These are phyloP conservation scores for Atta colombica DNA, from an alignment of 1,140 invertebrate genomes.

Conservation along the genomic window DNA sequence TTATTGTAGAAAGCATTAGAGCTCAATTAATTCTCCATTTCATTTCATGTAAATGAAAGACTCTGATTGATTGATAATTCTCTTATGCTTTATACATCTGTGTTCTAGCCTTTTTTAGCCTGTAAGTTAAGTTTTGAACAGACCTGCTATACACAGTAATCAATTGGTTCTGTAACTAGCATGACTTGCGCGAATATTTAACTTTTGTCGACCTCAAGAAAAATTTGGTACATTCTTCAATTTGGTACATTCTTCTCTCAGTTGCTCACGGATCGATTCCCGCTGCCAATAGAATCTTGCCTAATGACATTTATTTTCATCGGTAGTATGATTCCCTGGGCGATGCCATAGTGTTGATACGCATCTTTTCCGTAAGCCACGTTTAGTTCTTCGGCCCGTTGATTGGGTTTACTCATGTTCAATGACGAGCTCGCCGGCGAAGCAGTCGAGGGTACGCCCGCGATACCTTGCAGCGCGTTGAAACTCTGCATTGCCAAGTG, in stretches of 20 bases:
- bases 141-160: background rate
- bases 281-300: conserved; percentile 75
- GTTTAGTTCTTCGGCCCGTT: conserved; percentile 20
- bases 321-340: conserved; percentile 73
- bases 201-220: background rate
- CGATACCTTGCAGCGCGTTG: conserved; percentile 76
- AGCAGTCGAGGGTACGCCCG: background rate
- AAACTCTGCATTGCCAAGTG: conserved; percentile 83
- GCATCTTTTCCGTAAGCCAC: conserved; percentile 76
- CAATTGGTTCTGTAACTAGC: background rate
- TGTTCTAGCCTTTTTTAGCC: too few relatives aligned
- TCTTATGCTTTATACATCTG: too few relatives aligned
- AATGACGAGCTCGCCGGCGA: conserved; percentile 28
- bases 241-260: conserved; percentile 57
- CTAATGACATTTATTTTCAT: conserved; percentile 48
- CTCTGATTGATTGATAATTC: too few relatives aligned
- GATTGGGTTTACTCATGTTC: background rate
- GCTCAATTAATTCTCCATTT: too few relatives aligned
- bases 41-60: too few relatives aligned
- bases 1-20: too few relatives aligned
- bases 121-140: too few relatives aligned
- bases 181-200: background rate
- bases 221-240: background rate
- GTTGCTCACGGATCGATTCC: conserved; percentile 82
- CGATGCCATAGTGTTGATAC: conserved; percentile 79